phyloP scores from a whole-genome alignment of 2,888 invertebrate genomes.

The Standfussiana lucernea region DNA sequence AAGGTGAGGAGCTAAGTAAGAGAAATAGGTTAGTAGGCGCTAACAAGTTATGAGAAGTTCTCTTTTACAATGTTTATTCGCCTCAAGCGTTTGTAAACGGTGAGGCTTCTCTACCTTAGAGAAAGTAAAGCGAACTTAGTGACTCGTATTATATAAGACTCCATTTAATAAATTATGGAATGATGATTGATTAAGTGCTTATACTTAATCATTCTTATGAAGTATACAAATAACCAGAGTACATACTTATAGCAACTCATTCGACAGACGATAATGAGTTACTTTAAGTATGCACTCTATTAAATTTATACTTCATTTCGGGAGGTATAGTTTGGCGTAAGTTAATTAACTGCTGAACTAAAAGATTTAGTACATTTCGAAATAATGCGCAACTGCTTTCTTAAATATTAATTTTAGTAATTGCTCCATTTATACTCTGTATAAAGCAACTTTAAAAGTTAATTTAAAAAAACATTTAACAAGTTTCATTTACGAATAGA shows the following conservation, averaged over 20 bases:
- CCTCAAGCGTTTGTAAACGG: slow-evolving; percentile 51
- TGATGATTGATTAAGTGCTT: no score
- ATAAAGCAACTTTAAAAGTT: neutral
- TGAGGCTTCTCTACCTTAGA: slow-evolving; percentile 13
- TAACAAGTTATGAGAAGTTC: slow-evolving; percentile 57
- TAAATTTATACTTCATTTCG: neutral
- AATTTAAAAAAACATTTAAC: neutral
- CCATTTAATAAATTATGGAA: slow-evolving; percentile 25
- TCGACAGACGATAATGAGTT: neutral
- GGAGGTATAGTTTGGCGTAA: neutral
- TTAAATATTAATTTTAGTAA: neutral
- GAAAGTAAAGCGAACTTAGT: slow-evolving; percentile 1
- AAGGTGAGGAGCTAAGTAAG: slow-evolving; percentile 46
- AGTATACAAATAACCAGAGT: slow-evolving; percentile 2
- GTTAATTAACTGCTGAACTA: neutral
- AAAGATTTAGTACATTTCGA: neutral
- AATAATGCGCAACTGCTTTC: neutral
- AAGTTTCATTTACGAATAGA: neutral
- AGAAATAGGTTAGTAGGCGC: slow-evolving; percentile 62
- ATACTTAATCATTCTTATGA: slow-evolving; percentile 14
- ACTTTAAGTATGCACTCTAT: neutral
- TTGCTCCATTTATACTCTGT: neutral
- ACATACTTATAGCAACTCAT: neutral
- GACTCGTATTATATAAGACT: slow-evolving; percentile 6
- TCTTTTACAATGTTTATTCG: slow-evolving; percentile 57